Conservation (phyloP, 2,888 invertebrate species). For the Escarpia spicata region DNA sequence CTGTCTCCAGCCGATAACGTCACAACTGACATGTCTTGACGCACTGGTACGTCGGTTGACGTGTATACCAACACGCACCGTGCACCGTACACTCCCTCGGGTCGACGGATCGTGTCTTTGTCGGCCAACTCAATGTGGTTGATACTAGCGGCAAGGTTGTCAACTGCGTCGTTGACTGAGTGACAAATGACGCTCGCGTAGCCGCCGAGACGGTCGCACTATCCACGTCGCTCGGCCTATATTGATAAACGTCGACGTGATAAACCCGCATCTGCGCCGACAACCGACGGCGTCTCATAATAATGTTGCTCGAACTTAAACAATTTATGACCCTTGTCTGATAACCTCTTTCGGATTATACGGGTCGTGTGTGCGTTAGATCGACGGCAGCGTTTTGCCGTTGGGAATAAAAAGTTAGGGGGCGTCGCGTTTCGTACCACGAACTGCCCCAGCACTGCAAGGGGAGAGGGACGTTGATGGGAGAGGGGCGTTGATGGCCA, state of each 20-base stretch:
- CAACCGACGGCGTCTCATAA: not conserved
- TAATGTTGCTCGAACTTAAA: not conserved
- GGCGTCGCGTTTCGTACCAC: not conserved
- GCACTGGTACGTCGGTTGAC: not conserved
- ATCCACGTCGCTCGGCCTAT: not conserved
- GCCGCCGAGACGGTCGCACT: not conserved
- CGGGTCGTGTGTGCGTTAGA: not conserved
- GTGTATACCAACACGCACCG: not conserved
- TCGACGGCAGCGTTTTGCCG: not conserved
- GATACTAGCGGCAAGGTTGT: not conserved
- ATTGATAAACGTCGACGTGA: not conserved
- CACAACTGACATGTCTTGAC: not conserved
- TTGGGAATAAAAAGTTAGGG: not conserved
- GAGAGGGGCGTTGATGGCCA: not conserved
- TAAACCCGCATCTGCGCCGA: not conserved
- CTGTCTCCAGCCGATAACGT: too few species aligned
- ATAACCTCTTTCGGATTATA: not conserved
- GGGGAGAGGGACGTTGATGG: not conserved
- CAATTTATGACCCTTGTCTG: slow-evolving; percentile 3
- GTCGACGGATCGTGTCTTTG: not conserved
- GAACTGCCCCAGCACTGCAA: not conserved
- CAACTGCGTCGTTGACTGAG: not conserved
- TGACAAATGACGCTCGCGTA: not conserved
- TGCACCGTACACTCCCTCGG: not conserved
- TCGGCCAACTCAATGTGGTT: not conserved